Evolutionary conservation across 2,888 invertebrate genomes (phyloP).

Genomic region (Dendrolimus houi): DNA sequence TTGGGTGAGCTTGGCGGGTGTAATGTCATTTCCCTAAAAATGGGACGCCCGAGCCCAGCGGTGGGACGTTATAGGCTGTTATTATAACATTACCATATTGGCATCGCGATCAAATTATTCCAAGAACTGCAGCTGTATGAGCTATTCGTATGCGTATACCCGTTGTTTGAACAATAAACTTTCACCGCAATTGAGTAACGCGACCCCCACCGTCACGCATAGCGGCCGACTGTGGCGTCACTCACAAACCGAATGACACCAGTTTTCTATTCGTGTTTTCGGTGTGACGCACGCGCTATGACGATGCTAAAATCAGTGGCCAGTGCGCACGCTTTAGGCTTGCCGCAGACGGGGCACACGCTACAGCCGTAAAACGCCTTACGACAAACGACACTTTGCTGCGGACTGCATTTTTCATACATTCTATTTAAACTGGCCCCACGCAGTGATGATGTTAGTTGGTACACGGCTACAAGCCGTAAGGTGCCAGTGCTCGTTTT

Average conservation of each 20-base stretch:
- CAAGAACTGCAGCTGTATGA: not conserved
- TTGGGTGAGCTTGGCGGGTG: too few relatives aligned
- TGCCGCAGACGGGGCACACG: slow-evolving; percentile 5
- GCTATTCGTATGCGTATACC: not conserved
- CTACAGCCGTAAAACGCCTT: too few relatives aligned
- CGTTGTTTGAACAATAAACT: slow-evolving; percentile 10
- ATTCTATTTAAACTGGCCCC: too few relatives aligned
- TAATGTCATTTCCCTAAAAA: too few relatives aligned
- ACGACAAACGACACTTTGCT: too few relatives aligned
- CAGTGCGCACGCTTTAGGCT: slow-evolving; percentile 46
- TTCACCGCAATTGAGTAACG: slow-evolving; percentile 34
- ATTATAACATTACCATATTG: too few relatives aligned
- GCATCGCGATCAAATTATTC: not conserved
- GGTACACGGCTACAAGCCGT: too few relatives aligned
- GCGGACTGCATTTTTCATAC: too few relatives aligned
- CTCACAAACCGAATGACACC: slow-evolving; percentile 50
- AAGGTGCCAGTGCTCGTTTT: too few relatives aligned
- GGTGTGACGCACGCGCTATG: slow-evolving; percentile 65
- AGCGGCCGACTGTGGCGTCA: slow-evolving; percentile 42
- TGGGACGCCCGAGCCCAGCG: too few relatives aligned
- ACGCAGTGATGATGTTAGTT: too few relatives aligned
- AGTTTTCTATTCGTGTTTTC: slow-evolving; percentile 63
- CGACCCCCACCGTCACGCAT: slow-evolving; percentile 43
- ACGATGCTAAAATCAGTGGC: slow-evolving; percentile 33
- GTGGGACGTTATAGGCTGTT: too few relatives aligned